A percentile compares a stretch with the other conserved stretches of the same genome.
Conservation (phyloP, 2,797 vertebrate genomes). For the Botia almorhae region DNA sequence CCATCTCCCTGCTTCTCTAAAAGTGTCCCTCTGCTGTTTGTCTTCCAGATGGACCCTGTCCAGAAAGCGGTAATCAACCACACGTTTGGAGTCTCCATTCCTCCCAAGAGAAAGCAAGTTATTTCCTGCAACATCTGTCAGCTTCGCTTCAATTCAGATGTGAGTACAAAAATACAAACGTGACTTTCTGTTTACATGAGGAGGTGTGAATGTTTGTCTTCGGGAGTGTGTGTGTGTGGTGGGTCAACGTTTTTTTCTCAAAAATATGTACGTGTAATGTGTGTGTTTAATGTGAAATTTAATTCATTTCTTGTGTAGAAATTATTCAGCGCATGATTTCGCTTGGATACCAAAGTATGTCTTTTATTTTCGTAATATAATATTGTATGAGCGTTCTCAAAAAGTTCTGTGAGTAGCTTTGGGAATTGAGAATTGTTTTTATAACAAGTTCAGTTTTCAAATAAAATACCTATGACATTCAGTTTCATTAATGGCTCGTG, state of each 20-base stretch:
- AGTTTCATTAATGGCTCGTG: no score
- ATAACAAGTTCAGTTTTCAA: no score
- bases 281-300: conserved; percentile 20
- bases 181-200: conserved; percentile 10
- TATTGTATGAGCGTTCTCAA: not conserved
- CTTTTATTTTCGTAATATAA: not conserved
- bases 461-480: no score
- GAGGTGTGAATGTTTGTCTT: conserved; percentile 35
- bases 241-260: not conserved
- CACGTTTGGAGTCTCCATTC: conserved; percentile 94
- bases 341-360: not conserved
- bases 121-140: conserved; percentile 96
- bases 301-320: conserved; percentile 3
- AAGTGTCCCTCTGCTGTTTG: conserved; percentile 49
- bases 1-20: conserved; percentile 10
- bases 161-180: conserved; percentile 76
- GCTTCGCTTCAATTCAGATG: conserved; percentile 96
- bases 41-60: conserved; percentile 95
- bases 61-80: conserved; percentile 99
- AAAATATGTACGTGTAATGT: not conserved
- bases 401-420: not conserved
- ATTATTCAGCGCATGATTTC: not conserved
- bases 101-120: conserved; percentile 93
- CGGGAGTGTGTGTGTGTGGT: conserved; percentile 4
- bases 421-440: not conserved